Percentiles rank a stretch among this genome's conserved stretches.
Evolutionary conservation across 1,140 invertebrate species (phyloP).

Genomic region (Pseudobourletiella spinata): DNA sequence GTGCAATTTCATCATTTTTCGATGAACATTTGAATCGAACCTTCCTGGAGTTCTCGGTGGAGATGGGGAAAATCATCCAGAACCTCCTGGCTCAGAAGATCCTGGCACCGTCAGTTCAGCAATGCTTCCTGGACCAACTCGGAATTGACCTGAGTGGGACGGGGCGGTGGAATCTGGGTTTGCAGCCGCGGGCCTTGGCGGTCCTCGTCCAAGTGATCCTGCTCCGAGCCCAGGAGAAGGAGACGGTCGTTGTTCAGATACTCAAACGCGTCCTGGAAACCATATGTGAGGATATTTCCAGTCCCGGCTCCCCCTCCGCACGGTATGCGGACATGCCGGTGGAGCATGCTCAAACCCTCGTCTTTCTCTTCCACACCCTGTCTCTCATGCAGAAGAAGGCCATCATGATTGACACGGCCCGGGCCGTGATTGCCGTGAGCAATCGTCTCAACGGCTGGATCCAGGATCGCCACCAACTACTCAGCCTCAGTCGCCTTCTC

Average conservation of each 20-base stretch:
- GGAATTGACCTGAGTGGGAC: conserved; percentile 58
- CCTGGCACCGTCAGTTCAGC: conserved; percentile 58
- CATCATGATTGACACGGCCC: conserved; percentile 58
- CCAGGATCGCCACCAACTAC: conserved; percentile 45
- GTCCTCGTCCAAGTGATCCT: conserved; percentile 63
- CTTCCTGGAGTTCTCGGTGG: conserved; percentile 66
- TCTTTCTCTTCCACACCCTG: conserved; percentile 88
- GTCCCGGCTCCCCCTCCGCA: conserved; percentile 42
- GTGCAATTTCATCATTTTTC: conserved; percentile 65
- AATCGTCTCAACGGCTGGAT: conserved; percentile 25
- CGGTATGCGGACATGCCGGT: conserved; percentile 76
- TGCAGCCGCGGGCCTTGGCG: conserved; percentile 74
- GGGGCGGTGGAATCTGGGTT: conserved; percentile 67
- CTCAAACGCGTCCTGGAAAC: conserved; percentile 82
- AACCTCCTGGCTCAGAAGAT: conserved; percentile 66
- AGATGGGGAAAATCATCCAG: conserved; percentile 71
- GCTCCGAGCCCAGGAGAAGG: conserved; percentile 67
- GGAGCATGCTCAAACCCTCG: conserved; percentile 84
- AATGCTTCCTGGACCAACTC: conserved; percentile 61
- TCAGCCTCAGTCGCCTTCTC: conserved; percentile 71
- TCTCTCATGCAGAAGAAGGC: conserved; percentile 94
- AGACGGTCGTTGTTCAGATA: conserved; percentile 76
- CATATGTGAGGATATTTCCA: conserved; percentile 63
- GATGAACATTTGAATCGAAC: conserved; percentile 57
- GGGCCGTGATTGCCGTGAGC: conserved; percentile 40